Conservation (phyloP, 1,140 invertebrate species). For the Mizuhopecten yessoensis region DNA sequence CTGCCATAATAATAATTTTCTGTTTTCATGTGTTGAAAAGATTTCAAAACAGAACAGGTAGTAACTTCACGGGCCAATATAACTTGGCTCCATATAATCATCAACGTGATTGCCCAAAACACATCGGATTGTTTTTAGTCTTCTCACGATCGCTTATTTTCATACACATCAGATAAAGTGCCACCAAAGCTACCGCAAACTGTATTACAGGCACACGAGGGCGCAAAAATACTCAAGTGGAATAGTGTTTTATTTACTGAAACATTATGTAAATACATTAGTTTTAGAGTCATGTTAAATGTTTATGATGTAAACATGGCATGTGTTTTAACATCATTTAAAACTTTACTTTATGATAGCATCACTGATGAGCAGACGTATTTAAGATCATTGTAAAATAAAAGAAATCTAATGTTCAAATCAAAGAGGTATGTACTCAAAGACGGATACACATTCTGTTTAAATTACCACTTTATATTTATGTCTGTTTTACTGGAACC, state of each 20-base stretch:
- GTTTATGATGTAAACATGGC: background rate
- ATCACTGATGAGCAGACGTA: background rate
- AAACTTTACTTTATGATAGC: background rate
- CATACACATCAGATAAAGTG: background rate
- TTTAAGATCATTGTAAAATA: background rate
- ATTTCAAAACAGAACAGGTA: background rate
- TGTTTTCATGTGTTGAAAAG: background rate
- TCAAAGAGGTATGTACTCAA: background rate
- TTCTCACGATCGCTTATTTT: background rate
- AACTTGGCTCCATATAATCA: background rate
- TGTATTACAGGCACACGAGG: background rate
- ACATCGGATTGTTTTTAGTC: background rate
- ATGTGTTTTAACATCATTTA: background rate
- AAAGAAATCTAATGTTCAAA: background rate
- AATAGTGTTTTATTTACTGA: background rate
- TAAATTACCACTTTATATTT: background rate
- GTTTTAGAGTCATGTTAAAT: background rate
- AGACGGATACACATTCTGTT: background rate
- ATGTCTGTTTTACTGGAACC: background rate
- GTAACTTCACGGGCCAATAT: background rate
- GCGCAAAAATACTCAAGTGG: background rate
- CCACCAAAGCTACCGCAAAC: background rate
- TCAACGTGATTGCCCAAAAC: background rate
- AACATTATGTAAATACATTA: background rate
- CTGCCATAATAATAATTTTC: background rate